Evolutionary conservation across 2,797 vertebrate genomes (phyloP).

Genomic region (Epinephelus malabaricus): DNA sequence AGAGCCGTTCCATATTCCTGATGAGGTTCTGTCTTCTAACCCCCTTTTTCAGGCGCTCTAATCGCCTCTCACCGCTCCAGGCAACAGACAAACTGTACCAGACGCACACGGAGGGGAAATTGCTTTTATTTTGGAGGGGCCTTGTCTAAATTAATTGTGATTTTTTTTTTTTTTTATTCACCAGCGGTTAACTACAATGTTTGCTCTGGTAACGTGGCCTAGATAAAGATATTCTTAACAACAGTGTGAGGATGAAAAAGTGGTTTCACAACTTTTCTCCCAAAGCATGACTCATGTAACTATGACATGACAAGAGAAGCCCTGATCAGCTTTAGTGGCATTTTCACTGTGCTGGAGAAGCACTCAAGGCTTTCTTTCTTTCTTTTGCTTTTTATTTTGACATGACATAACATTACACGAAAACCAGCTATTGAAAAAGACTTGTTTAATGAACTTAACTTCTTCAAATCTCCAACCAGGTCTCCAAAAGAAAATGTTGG

Average conservation of each 20-base stretch:
- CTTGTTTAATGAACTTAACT: no score
- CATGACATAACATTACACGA: no score
- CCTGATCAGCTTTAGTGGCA: background rate
- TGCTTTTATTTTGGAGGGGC: conserved; percentile 68
- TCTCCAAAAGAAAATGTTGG: no score
- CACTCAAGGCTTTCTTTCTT: background rate
- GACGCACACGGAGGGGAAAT: conserved; percentile 50
- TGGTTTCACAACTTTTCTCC: conserved; percentile 3
- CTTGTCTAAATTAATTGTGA: conserved; percentile 63
- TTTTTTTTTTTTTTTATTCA: conserved; percentile 57
- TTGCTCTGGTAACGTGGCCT: conserved; percentile 48
- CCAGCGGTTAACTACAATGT: conserved; percentile 49
- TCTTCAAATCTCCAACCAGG: no score
- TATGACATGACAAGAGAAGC: background rate
- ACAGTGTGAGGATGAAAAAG: conserved; percentile 2
- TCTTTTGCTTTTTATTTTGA: no score
- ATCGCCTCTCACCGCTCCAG: conserved; percentile 77
- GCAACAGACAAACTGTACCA: conserved; percentile 79
- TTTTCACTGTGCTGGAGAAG: background rate
- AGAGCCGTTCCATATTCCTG: conserved; percentile 71
- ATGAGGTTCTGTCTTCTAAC: conserved; percentile 67
- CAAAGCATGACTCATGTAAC: background rate
- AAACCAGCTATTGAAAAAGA: no score
- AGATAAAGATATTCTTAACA: conserved; percentile 24
- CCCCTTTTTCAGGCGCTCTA: conserved; percentile 72